A percentile compares a stretch with the other conserved stretches of the same genome.
Conservation (phyloP, 2,888 invertebrate genomes). For the Prosapia bicincta region DNA sequence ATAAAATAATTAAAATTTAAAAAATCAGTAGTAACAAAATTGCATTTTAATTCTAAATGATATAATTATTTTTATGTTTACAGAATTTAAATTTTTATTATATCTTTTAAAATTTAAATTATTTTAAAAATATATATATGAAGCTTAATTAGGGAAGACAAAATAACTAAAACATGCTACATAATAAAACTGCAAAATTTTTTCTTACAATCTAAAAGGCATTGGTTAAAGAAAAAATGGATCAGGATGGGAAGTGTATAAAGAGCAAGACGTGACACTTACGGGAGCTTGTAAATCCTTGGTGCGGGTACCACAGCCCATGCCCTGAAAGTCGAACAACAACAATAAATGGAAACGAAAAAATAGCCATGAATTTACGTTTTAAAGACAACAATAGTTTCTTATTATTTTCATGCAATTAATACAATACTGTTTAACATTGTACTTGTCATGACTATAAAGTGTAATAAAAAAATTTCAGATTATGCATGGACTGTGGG, state of each 20-base stretch:
- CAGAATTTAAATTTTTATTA: too few relatives aligned
- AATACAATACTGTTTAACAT: background rate
- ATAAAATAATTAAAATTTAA: too few relatives aligned
- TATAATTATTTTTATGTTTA: too few relatives aligned
- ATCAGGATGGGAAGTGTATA: slow-evolving; percentile 24
- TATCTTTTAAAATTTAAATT: too few relatives aligned
- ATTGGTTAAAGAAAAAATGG: slow-evolving; percentile 13
- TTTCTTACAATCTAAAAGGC: background rate
- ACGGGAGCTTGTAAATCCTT: slow-evolving; percentile 27
- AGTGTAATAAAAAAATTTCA: background rate
- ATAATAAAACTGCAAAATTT: background rate
- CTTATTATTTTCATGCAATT: background rate
- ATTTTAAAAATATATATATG: too few relatives aligned
- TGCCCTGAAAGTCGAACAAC: slow-evolving; percentile 29
- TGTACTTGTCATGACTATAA: background rate
- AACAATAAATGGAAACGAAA: slow-evolving; percentile 19
- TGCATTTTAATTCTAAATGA: too few relatives aligned
- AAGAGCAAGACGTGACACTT: slow-evolving; percentile 25
- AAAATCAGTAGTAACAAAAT: too few relatives aligned
- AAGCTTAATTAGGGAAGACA: too few relatives aligned
- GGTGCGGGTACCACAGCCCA: slow-evolving; percentile 28
- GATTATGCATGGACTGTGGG: slow-evolving; percentile 24
- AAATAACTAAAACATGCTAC: too few relatives aligned
- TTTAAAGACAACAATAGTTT: background rate
- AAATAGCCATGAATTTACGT: slow-evolving; percentile 2